Evolutionary conservation across 2,797 vertebrate species (phyloP).

Genomic region (Tauraco hartlaubi): DNA sequence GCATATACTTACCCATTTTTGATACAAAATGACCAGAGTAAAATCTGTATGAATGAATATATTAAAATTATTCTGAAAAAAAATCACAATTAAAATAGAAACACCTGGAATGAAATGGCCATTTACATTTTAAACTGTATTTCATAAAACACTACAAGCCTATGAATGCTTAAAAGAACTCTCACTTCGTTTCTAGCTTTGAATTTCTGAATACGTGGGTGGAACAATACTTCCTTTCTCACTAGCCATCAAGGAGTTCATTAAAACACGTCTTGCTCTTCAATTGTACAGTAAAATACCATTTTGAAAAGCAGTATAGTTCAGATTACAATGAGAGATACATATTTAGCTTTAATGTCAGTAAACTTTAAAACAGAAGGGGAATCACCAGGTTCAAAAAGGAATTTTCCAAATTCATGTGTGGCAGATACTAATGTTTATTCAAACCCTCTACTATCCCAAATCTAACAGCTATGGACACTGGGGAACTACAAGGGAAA

Average conservation of each 20-base stretch:
- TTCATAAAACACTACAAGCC: neutral
- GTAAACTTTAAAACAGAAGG: neutral
- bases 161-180: neutral
- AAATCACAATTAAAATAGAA: neutral
- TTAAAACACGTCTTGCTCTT: neutral
- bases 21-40: neutral
- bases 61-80: neutral
- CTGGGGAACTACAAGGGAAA: fast-evolving
- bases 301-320: neutral
- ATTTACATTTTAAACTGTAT: neutral
- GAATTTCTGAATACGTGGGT: neutral
- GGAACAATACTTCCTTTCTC: neutral
- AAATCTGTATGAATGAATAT: neutral
- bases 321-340: neutral
- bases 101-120: neutral
- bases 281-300: neutral
- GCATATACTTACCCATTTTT: neutral
- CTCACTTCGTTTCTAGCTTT: neutral
- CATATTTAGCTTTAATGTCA: neutral
- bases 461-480: neutral
- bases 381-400: neutral
- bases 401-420: neutral
- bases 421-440: neutral
- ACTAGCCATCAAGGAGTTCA: neutral
- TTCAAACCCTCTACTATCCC: neutral